A percentile compares a stretch with the other conserved stretches of the same genome.
Conservation (phyloP, 2,797 vertebrate species). For the Aselliscus stoliczkanus region DNA sequence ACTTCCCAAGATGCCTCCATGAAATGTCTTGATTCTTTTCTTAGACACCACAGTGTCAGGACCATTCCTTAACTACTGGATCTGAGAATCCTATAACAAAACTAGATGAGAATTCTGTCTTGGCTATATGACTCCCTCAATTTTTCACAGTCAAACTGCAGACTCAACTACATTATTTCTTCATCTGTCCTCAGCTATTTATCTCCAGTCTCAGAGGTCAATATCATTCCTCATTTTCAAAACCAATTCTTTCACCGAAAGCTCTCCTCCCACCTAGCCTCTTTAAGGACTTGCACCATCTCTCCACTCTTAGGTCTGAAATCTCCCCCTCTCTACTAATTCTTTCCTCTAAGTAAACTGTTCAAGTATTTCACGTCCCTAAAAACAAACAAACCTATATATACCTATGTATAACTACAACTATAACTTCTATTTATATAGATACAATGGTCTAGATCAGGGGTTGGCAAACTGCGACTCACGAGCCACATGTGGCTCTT, state of each 20-base stretch:
- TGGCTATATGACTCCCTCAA: neutral
- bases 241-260: constrained; percentile 1
- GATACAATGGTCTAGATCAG: neutral
- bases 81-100: neutral
- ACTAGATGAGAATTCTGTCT: neutral
- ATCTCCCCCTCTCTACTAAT: neutral
- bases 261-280: neutral
- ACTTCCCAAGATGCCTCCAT: neutral
- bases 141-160: neutral
- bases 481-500: too few relatives aligned
- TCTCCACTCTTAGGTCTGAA: neutral
- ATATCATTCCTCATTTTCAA: neutral
- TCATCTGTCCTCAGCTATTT: neutral
- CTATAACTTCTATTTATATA: neutral
- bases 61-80: neutral
- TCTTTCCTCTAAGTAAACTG: neutral
- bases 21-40: neutral
- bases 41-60: neutral
- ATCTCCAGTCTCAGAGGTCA: neutral
- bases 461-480: too few relatives aligned
- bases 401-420: neutral
- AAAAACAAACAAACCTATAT: neutral
- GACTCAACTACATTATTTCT: neutral
- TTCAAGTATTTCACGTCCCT: neutral
- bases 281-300: neutral